Evolutionary conservation across 1,140 invertebrate genomes (phyloP).

Genomic region (Leucophenga varia): DNA sequence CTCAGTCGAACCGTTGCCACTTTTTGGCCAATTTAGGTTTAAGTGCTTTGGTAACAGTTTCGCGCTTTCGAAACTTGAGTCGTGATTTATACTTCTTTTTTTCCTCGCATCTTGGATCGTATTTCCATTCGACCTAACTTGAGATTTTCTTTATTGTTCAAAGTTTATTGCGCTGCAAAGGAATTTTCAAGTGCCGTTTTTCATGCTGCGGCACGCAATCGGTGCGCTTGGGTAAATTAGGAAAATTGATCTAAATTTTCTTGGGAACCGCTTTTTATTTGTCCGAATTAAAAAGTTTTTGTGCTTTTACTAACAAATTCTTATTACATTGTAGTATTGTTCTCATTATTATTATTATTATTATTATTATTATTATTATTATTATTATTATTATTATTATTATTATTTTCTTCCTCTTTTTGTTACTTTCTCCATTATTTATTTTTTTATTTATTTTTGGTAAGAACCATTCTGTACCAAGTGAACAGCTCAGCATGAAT

Average conservation of each 20-base stretch:
- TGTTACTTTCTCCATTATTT: no score
- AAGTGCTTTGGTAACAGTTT: conserved; percentile 54
- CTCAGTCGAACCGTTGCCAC: conserved; percentile 5
- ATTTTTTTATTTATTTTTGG: no score
- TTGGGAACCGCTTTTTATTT: conserved; percentile 47
- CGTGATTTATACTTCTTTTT: conserved; percentile 44
- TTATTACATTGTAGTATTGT: no score
- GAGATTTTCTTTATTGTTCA: conserved; percentile 11
- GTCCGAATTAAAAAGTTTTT: conserved; percentile 1
- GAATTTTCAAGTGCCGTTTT: conserved; percentile 49
- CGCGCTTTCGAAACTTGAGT: conserved; percentile 52
- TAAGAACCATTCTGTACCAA: no score
- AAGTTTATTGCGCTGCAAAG: conserved; percentile 17
- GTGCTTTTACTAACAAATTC: no score
- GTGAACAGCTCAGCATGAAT: no score
- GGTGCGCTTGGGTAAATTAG: conserved; percentile 49
- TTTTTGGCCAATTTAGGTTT: conserved; percentile 47
- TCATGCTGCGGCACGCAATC: conserved; percentile 52
- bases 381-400: no score
- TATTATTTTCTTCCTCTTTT: no score
- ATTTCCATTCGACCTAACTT: conserved; percentile 1
- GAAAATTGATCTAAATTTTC: conserved; percentile 55
- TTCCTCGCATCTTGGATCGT: not conserved
- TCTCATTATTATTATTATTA: no score
- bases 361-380: no score